Percentiles rank a stretch among this genome's conserved stretches.
phyloP scores from a whole-genome alignment of 1,140 invertebrate species.

The Belonocnema kinseyi region DNA sequence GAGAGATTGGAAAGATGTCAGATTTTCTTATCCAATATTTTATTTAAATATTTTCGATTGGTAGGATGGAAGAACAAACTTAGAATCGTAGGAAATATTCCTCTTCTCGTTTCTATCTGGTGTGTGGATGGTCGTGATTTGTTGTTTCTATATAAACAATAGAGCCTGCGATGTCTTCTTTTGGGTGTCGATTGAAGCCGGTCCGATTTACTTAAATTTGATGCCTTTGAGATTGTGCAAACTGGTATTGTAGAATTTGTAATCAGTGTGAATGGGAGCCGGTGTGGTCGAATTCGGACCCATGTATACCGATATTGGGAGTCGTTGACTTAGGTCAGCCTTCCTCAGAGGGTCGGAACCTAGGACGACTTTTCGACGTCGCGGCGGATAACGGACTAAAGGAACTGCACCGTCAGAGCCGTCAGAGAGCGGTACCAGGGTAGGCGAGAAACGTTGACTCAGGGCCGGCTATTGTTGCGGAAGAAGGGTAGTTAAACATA shows the following conservation, averaged over 20 bases:
- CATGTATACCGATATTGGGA: constrained; percentile 63
- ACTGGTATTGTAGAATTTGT: constrained; percentile 61
- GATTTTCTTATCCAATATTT: too few relatives aligned
- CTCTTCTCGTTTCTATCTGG: too few relatives aligned
- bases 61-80: too few relatives aligned
- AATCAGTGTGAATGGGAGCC: constrained; percentile 59
- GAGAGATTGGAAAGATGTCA: too few relatives aligned
- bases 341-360: constrained; percentile 28
- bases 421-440: constrained; percentile 43
- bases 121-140: too few relatives aligned
- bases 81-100: too few relatives aligned
- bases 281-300: constrained; percentile 64
- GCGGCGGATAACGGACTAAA: constrained; percentile 66
- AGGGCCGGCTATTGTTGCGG: neutral
- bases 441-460: constrained; percentile 38
- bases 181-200: neutral
- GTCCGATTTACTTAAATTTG: constrained; percentile 66
- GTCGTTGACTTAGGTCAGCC: constrained; percentile 32
- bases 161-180: too few relatives aligned
- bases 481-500: neutral
- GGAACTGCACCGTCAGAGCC: constrained; percentile 42
- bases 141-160: too few relatives aligned
- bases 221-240: constrained; percentile 66
- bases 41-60: too few relatives aligned
- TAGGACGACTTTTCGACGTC: constrained; percentile 34